Evolutionary conservation across 2,113 vertebrate species (phyloP).

Genomic region (Engystomops pustulosus): DNA sequence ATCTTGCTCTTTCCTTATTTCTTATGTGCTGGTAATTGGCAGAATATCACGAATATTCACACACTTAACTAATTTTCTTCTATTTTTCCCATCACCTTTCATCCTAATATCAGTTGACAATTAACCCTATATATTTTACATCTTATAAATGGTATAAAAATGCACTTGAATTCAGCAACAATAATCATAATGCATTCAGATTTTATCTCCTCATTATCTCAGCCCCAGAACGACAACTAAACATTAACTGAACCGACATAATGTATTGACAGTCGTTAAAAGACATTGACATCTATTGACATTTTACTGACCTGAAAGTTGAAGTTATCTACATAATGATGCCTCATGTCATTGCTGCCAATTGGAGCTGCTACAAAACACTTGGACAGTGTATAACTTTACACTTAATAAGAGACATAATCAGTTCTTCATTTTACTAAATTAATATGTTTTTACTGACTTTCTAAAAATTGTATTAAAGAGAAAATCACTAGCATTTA

Average conservation of each 20-base stretch:
- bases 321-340: slow-evolving; percentile 42
- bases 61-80: not conserved
- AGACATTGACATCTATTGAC: slow-evolving; percentile 46
- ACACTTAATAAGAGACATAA: not conserved
- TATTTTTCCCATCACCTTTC: slow-evolving; percentile 34
- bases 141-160: not conserved
- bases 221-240: slow-evolving; percentile 29
- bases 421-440: not conserved
- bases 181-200: slow-evolving; percentile 2
- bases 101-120: not conserved
- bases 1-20: too few species aligned
- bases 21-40: slow-evolving; percentile 33
- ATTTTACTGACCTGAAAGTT: slow-evolving; percentile 47
- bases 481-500: not conserved
- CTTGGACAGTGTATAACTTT: not conserved
- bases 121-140: not conserved
- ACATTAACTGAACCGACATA: slow-evolving; percentile 41
- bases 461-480: not conserved
- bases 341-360: slow-evolving; percentile 30
- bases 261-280: slow-evolving; percentile 48
- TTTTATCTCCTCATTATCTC: slow-evolving; percentile 38
- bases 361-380: not conserved
- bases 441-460: not conserved
- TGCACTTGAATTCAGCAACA: slow-evolving; percentile 5
- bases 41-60: slow-evolving; percentile 15